Evolutionary conservation across 2,113 vertebrate species (phyloP).

Genomic region (Tretioscincus oriximinensis): DNA sequence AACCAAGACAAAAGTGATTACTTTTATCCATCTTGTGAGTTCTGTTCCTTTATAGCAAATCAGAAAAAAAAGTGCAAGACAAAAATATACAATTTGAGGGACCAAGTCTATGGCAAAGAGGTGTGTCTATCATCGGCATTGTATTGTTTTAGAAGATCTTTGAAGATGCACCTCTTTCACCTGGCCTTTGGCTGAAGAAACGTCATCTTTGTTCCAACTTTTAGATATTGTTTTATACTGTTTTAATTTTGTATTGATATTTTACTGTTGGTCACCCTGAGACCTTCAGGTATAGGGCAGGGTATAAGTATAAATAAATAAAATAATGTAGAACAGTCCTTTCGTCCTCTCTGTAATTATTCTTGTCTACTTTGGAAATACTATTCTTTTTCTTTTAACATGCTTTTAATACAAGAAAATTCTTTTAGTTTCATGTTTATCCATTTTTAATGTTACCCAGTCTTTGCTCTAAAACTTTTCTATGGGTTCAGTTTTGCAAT

Average conservation of each 20-base stretch:
- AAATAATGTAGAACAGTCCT: conserved; percentile 49
- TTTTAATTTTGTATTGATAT: no score
- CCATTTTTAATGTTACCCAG: not conserved
- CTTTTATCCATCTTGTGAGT: no score
- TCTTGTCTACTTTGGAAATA: not conserved
- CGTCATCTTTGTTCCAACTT: no score
- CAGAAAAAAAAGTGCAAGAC: not conserved
- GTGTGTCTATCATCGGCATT: no score
- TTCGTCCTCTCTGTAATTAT: conserved; percentile 28
- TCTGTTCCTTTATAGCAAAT: conserved; percentile 3
- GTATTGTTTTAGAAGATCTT: no score
- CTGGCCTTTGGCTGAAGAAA: no score
- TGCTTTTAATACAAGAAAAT: not conserved
- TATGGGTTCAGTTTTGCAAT: conserved; percentile 17
- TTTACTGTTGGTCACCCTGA: no score
- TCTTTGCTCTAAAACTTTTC: conserved; percentile 29
- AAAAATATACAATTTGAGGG: not conserved
- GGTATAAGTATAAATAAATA: no score
- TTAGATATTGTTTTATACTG: no score
- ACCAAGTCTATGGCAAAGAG: conserved; percentile 13
- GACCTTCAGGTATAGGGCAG: no score
- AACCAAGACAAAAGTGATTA: not conserved
- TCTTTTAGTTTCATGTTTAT: not conserved
- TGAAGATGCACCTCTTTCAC: no score
- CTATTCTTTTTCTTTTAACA: conserved; percentile 1